Evolutionary conservation across 2,113 vertebrate species (phyloP), one percentile per base, ranked within the genome.

Genomic region (Diadophis punctatus): DNA sequence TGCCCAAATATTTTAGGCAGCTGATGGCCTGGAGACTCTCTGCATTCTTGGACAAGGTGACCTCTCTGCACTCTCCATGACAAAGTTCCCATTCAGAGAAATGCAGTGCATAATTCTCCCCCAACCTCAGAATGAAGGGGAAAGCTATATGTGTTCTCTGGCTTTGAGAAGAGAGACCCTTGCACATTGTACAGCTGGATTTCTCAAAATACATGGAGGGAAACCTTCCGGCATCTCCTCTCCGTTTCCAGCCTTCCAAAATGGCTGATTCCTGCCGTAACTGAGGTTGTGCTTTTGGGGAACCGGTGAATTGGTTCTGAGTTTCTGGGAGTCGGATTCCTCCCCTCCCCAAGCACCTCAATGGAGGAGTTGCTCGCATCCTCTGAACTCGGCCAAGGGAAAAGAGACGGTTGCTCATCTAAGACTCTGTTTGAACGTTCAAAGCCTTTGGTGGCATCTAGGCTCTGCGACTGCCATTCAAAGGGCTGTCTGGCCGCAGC

Each of bases 321-420:
- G 91, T 88, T 95, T 88, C 86, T 91, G 48, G 2, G 1, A 94
- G 30, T 91, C n/a, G 48, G 34, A 86, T 89, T 94, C 95, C 68
- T 34, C 55, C 94, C 68, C 43, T 43, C 88, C 51, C 23, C 23
- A 0, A 5, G n/a, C 84, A 34, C 10, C 56, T 90, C 63, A n/a
- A 48, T 22, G 86, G 34, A 43, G 74, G 34, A 80, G 74, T 80
- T 43, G 18, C 74, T 80, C n/a, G 6, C 27, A 49, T 53, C 86
- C 86, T 95, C 93, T 95, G 87, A 94, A 52, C 80, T 91, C 95
- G 96, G 93, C 95, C 96, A 95, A 63, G 93, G 95, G 94, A 93
- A 96, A 96, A 96, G 89, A 95, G 96, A 94, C 94, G 93, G 92
- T 91, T 93, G 92, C 95, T 92, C 30, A 89, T 96, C 95, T 94